phyloP scores from a whole-genome alignment of 2,113 vertebrate genomes.

The Hemibates koningsi region DNA sequence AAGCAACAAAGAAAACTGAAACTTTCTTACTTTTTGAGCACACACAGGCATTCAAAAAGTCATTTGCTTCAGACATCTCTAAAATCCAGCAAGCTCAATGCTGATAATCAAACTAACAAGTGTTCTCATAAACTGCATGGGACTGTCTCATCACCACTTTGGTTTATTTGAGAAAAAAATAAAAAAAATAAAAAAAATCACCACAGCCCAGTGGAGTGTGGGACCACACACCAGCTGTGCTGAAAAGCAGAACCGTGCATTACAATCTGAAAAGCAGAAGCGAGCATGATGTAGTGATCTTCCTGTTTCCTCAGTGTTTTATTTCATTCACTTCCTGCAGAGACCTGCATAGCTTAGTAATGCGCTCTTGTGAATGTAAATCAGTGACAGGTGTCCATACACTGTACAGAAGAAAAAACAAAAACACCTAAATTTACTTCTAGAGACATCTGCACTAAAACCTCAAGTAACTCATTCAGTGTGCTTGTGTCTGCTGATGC shows the following conservation, averaged over 20 bases:
- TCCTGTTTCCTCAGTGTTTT: conserved; percentile 62
- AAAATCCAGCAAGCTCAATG: not conserved
- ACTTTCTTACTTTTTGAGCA: not conserved
- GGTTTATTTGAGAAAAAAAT: not conserved
- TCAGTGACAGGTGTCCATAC: not conserved
- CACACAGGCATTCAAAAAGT: not conserved
- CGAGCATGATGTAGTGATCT: conserved; percentile 20
- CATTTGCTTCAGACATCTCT: not conserved
- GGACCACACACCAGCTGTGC: conserved; percentile 4
- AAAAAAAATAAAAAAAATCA: not conserved
- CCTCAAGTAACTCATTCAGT: not conserved
- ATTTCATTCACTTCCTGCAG: conserved; percentile 53
- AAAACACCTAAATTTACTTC: not conserved
- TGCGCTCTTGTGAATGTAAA: not conserved
- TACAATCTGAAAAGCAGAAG: conserved; percentile 45
- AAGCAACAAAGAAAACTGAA: not conserved
- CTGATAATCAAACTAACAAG: not conserved
- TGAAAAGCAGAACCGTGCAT: conserved; percentile 32
- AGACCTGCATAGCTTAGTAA: not conserved
- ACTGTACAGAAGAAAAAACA: not conserved
- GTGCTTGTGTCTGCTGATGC: not conserved
- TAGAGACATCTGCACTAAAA: not conserved
- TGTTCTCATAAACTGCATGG: not conserved
- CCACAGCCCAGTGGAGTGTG: not conserved
- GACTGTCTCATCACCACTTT: not conserved